Conservation (phyloP, 2,113 vertebrate species). For the Mirounga angustirostris region DNA sequence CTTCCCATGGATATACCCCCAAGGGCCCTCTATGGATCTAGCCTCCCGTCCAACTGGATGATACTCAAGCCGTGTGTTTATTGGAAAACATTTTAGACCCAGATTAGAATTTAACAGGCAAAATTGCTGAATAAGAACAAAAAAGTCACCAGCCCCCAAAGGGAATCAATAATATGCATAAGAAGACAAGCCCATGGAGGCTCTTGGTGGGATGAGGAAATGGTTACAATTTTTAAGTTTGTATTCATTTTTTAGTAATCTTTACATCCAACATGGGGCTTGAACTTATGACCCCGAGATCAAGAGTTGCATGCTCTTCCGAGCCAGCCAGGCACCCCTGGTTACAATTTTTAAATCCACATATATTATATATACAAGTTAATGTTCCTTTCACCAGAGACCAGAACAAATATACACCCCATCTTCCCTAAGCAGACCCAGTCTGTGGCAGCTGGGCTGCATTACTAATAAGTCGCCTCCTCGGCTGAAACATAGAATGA, state of each 20-base stretch:
- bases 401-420: neutral
- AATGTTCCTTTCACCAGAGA: slow-evolving; percentile 13
- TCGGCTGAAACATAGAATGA: neutral
- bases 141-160: slow-evolving; percentile 24
- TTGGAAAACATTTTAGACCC: slow-evolving; percentile 61
- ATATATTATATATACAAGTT: neutral
- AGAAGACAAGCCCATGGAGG: neutral
- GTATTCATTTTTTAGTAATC: neutral
- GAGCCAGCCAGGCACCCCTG: neutral
- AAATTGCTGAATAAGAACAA: slow-evolving; percentile 62
- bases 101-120: slow-evolving; percentile 66
- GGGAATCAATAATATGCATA: neutral
- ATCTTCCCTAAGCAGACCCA: neutral
- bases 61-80: slow-evolving; percentile 41
- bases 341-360: neutral
- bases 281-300: neutral
- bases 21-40: neutral
- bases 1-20: neutral
- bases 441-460: accelerated
- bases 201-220: neutral
- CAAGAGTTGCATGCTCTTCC: neutral
- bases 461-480: neutral
- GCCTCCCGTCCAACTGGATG: neutral
- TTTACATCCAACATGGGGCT: neutral
- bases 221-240: neutral